phyloP scores from a whole-genome alignment of 1,140 invertebrate species.

The Bilobella aurantiaca region DNA sequence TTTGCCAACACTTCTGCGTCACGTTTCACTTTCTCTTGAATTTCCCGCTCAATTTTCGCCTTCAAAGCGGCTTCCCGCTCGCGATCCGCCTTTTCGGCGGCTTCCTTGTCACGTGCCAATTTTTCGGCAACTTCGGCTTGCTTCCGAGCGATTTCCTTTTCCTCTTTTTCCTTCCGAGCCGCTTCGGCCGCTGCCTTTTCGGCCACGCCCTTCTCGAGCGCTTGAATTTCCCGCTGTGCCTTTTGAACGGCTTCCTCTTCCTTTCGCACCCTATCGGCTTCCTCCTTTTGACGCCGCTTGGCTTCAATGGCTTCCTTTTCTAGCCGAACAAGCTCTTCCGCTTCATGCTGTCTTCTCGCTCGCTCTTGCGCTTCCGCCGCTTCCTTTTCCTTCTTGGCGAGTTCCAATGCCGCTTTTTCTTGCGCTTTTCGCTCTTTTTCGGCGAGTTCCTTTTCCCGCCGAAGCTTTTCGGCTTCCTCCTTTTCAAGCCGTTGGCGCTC shows the following conservation, averaged over 20 bases:
- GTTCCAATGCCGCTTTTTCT: background rate
- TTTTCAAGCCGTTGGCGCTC: background rate
- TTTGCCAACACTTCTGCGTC: background rate
- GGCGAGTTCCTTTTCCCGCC: background rate
- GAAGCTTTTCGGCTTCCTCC: background rate
- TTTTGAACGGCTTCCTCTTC: background rate
- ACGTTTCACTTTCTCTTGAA: background rate
- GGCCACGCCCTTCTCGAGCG: background rate
- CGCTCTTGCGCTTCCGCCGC: background rate
- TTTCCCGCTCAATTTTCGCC: background rate
- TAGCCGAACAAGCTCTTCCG: background rate
- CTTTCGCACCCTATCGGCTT: background rate
- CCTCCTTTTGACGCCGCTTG: background rate
- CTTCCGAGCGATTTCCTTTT: background rate
- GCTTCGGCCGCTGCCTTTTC: background rate
- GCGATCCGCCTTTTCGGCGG: background rate
- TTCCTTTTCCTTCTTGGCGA: background rate
- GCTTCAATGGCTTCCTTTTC: background rate
- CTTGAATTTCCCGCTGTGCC: background rate
- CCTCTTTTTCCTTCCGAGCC: background rate
- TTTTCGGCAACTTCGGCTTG: background rate
- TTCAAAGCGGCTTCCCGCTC: constrained; percentile 4
- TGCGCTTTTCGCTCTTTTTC: background rate
- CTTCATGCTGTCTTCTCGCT: background rate
- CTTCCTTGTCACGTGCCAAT: background rate